Evolutionary conservation across 2,797 vertebrate species (phyloP), one percentile per base, ranked within the genome.

Genomic region (Lates japonicus): DNA sequence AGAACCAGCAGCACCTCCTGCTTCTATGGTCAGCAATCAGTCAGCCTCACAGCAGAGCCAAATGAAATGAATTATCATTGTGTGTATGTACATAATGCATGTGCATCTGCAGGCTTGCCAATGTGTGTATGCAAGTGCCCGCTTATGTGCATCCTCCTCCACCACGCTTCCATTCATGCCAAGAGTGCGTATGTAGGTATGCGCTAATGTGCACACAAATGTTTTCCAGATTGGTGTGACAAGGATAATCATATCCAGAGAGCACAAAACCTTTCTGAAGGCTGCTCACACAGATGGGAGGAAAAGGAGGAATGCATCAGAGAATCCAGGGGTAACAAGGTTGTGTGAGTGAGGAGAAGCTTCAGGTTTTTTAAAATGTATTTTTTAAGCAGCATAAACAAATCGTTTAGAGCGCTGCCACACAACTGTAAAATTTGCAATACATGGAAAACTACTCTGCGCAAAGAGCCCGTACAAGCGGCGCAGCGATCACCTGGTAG

Each of bases 221-320:
- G 85, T 85, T 87, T 91, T 93, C 90, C 91, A 94, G 91, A 92
- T 85, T 91, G 86, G 81, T 83, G 77, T 78, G 87, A 90, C 84
- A 74, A 41, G 70, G 80, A 82, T 92, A 90, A 94, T 92, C 86
- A 87, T 84, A 90, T 85, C 90, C 93, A 94, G 93, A 88, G 79
- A 90, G 74, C 59, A 37, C 35, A 67, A 78, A 80, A 44, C 29
- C 64, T 46, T 70, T 73, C 16, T 74, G 67, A 89, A 74, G 3
- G 25, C 72, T 33, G 48, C 77, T 78, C 60, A 42, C 70, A 79
- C 74, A 89, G 70, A 92, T 78, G 70, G 79, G 64, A 82, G n/a
- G 55, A 82, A 80, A 72, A 74, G n/a, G 12, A 85, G 54, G 74
- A 85, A 86, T 69, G 68, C 77, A 64, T 77, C 19, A 42, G 59